Percentiles rank a stretch among this genome's conserved stretches.
phyloP scores from a whole-genome alignment of 2,797 vertebrate species.

The Enteromius fasciolatus region DNA sequence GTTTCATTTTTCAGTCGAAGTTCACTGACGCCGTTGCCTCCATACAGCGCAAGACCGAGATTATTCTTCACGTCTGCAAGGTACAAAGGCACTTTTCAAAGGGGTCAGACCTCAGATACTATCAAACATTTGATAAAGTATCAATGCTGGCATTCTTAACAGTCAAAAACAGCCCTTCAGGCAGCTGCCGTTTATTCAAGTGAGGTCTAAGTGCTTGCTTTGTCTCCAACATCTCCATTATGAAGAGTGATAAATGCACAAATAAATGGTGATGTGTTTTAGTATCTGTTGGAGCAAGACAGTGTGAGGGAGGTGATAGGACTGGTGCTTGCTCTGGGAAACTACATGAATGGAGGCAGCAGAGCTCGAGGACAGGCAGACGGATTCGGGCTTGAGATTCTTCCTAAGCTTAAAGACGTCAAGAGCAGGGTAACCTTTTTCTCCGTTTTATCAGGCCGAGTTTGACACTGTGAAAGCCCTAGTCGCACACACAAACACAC shows the following conservation, averaged over 20 bases:
- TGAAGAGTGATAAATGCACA: neutral
- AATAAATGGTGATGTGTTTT: conserved; percentile 32
- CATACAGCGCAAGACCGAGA: conserved; percentile 83
- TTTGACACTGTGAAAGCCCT: neutral
- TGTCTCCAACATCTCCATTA: neutral
- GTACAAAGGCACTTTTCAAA: conserved; percentile 67
- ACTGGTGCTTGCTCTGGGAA: conserved; percentile 92
- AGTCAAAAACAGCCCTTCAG: conserved; percentile 8
- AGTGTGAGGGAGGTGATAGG: conserved; percentile 88
- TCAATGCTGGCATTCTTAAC: conserved; percentile 15
- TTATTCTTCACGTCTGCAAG: conserved; percentile 82
- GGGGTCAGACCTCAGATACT: conserved; percentile 8
- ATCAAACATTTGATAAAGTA: conserved; percentile 36
- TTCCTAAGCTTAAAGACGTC: conserved; percentile 97
- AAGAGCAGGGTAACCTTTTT: conserved; percentile 86
- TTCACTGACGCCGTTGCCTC: conserved; percentile 85
- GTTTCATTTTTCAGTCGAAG: conserved; percentile 90
- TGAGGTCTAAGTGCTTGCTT: conserved; percentile 13
- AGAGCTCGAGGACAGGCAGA: conserved; percentile 93
- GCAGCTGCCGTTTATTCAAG: conserved; percentile 19
- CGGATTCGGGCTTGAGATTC: conserved; percentile 93
- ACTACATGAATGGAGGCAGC: conserved; percentile 97
- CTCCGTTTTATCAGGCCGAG: neutral
- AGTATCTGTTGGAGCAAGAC: conserved; percentile 83
- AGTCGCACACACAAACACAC: neutral